phyloP scores from a whole-genome alignment of 2,113 vertebrate species.

The Drymodes brunneopygia region DNA sequence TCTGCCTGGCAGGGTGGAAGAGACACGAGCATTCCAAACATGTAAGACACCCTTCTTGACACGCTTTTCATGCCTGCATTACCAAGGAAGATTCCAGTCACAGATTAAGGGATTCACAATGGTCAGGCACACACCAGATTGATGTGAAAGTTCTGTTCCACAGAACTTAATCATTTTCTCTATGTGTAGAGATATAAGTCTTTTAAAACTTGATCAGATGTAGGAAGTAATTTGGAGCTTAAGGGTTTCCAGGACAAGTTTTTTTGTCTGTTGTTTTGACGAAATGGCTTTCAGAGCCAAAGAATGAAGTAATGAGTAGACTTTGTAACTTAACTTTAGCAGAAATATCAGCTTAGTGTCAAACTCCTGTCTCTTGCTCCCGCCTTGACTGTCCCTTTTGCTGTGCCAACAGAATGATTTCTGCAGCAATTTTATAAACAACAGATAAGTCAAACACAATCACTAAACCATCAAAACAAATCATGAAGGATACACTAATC shows the following conservation, averaged over 20 bases:
- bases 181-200: neutral
- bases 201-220: neutral
- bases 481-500: neutral
- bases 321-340: neutral
- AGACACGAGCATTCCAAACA: neutral
- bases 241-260: neutral
- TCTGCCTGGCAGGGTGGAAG: neutral
- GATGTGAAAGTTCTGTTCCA: neutral
- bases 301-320: neutral
- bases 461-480: neutral
- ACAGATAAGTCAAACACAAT: neutral
- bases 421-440: neutral
- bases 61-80: neutral
- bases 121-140: neutral
- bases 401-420: neutral
- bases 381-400: neutral
- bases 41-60: fast-evolving
- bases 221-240: neutral
- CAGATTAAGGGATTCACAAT: neutral
- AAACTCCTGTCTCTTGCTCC: neutral
- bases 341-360: neutral
- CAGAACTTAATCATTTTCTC: neutral
- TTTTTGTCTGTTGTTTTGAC: neutral
- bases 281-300: neutral
- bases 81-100: neutral